These are phyloP conservation scores for Porites divaricata DNA, from an alignment of 92 coral and sea anemone genomes.

Conservation along the genomic window DNA sequence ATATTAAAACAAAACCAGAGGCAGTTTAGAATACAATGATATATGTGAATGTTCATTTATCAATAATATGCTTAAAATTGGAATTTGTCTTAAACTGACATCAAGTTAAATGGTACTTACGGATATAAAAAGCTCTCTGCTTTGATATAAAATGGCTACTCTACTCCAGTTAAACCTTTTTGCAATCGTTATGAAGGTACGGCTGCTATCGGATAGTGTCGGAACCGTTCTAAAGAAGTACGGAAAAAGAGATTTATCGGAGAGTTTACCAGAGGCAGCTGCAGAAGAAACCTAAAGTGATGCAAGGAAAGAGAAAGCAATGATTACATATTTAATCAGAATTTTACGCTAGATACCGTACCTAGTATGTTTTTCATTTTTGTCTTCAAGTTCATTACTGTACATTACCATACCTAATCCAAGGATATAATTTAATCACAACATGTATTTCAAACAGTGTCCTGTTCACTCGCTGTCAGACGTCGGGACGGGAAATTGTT, in stretches of 20 bases:
- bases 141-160: slow-evolving; percentile 72
- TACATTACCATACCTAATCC: no score
- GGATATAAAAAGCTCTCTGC: slow-evolving; percentile 56
- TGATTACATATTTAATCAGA: no score
- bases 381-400: no score
- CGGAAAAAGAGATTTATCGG: slow-evolving; percentile 56
- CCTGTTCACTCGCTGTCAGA: no score
- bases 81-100: no score
- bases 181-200: slow-evolving; percentile 74
- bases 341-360: no score
- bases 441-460: no score
- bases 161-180: slow-evolving; percentile 68
- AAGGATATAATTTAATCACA: no score
- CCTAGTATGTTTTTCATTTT: no score
- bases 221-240: slow-evolving; percentile 77
- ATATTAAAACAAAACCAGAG: not conserved
- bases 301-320: not conserved
- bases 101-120: slow-evolving; percentile 18
- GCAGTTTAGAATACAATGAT: not conserved
- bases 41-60: not conserved
- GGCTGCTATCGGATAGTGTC: slow-evolving; percentile 58
- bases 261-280: slow-evolving; percentile 74
- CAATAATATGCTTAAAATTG: no score
- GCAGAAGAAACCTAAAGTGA: slow-evolving; percentile 71
- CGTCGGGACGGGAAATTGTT: no score